Percentiles rank a stretch among this genome's conserved stretches.
Evolutionary conservation across 1,140 invertebrate species (phyloP).

Genomic region (Rhizoglyphus robini): DNA sequence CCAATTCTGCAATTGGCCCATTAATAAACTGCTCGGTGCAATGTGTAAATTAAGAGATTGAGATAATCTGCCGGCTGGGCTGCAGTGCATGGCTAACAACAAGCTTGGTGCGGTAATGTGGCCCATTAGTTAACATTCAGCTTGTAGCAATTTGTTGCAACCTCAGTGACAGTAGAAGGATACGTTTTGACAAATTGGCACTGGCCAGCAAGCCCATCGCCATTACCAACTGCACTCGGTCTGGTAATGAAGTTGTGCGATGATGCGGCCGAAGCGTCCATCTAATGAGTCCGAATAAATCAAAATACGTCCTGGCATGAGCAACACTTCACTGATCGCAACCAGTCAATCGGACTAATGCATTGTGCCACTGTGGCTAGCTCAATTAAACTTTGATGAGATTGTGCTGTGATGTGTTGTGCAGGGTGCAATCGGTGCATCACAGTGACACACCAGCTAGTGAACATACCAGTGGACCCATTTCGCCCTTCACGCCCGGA

Average conservation of each 20-base stretch:
- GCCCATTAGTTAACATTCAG: too few species aligned
- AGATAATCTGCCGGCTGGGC: not conserved
- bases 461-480: constrained; percentile 67
- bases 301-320: not conserved
- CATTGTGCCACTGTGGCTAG: not conserved
- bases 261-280: too few species aligned
- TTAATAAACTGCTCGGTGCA: not conserved
- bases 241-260: not conserved
- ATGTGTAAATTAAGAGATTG: constrained; percentile 10
- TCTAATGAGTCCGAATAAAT: constrained; percentile 4
- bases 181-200: not conserved
- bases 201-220: not conserved
- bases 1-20: too few species aligned
- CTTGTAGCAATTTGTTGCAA: too few species aligned
- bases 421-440: too few species aligned
- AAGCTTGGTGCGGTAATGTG: not conserved
- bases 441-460: not conserved
- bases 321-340: not conserved
- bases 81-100: not conserved
- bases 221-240: not conserved
- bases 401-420: too few species aligned
- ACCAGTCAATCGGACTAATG: not conserved
- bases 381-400: not conserved
- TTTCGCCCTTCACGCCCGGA: constrained; percentile 70
- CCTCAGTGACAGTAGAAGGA: too few species aligned